Evolutionary conservation across 2,888 invertebrate species (phyloP).

Genomic region (Pandemis corylana): DNA sequence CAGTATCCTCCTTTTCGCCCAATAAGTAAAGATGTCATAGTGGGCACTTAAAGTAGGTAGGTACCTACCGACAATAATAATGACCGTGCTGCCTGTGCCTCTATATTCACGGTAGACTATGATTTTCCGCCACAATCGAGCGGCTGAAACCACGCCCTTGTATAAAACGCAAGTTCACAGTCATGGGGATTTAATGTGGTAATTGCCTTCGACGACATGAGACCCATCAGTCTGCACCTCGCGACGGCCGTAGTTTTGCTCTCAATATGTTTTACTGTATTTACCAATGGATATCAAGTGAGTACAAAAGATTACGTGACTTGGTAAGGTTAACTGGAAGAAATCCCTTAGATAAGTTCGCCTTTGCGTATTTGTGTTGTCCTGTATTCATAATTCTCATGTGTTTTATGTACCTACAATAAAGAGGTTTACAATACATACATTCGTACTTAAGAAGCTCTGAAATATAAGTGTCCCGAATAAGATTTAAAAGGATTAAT

Average conservation of each 20-base stretch:
- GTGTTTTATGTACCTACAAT: too few species aligned
- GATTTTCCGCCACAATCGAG: slow-evolving; percentile 69
- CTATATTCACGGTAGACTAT: slow-evolving; percentile 62
- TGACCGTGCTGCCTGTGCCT: slow-evolving; percentile 52
- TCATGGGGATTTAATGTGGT: slow-evolving; percentile 69
- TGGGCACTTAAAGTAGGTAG: slow-evolving; percentile 1
- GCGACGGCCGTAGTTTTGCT: slow-evolving; percentile 55
- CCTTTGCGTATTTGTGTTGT: too few species aligned
- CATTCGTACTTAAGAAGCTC: too few species aligned
- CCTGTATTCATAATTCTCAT: too few species aligned
- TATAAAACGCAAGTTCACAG: slow-evolving; percentile 82
- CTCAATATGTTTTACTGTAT: slow-evolving; percentile 52
- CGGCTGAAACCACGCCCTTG: slow-evolving; percentile 72
- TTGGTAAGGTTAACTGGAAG: not conserved
- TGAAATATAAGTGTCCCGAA: too few species aligned
- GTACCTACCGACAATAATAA: slow-evolving; percentile 31
- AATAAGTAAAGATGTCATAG: slow-evolving; percentile 7
- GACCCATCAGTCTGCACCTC: slow-evolving; percentile 54
- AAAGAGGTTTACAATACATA: too few species aligned
- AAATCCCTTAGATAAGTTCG: too few species aligned
- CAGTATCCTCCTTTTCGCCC: not conserved
- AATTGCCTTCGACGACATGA: slow-evolving; percentile 65
- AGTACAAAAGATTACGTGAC: slow-evolving; percentile 47
- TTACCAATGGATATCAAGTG: slow-evolving; percentile 64
- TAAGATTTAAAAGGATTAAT: too few species aligned